phyloP scores from a whole-genome alignment of 2,797 vertebrate genomes.

The Saxicola maurus region DNA sequence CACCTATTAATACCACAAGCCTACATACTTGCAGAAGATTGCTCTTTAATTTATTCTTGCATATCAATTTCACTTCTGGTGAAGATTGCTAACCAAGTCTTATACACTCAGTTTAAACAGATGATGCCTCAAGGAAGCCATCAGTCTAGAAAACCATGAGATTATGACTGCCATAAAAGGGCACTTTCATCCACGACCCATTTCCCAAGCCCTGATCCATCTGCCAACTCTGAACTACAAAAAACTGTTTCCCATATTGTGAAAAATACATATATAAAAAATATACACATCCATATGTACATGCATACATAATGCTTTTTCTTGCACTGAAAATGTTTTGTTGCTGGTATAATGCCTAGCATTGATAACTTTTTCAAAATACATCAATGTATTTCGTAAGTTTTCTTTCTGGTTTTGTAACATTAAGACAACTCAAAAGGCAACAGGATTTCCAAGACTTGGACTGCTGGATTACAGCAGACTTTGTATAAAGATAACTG shows the following conservation, averaged over 20 bases:
- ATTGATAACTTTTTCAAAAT: background rate
- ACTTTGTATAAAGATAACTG: background rate
- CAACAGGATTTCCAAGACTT: background rate
- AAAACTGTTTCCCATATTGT: background rate
- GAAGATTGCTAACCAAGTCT: background rate
- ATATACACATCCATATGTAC: background rate
- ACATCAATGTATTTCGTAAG: fast-evolving
- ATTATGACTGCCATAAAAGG: background rate
- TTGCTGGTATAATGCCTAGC: background rate
- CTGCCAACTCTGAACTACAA: background rate
- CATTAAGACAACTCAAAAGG: background rate
- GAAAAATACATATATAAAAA: background rate
- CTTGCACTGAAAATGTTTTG: background rate
- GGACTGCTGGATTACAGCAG: background rate
- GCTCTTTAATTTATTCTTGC: background rate
- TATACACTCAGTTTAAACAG: background rate
- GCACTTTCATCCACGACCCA: background rate
- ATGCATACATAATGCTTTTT: background rate
- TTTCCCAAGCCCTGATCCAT: background rate
- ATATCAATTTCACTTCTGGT: background rate
- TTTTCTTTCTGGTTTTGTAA: background rate
- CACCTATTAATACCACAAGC: background rate
- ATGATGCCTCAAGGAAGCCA: background rate
- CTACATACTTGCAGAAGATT: background rate
- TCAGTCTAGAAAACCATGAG: background rate